These are phyloP conservation scores for Chunga burmeisteri DNA, from an alignment of 2,113 vertebrate species.

Conservation along the genomic window DNA sequence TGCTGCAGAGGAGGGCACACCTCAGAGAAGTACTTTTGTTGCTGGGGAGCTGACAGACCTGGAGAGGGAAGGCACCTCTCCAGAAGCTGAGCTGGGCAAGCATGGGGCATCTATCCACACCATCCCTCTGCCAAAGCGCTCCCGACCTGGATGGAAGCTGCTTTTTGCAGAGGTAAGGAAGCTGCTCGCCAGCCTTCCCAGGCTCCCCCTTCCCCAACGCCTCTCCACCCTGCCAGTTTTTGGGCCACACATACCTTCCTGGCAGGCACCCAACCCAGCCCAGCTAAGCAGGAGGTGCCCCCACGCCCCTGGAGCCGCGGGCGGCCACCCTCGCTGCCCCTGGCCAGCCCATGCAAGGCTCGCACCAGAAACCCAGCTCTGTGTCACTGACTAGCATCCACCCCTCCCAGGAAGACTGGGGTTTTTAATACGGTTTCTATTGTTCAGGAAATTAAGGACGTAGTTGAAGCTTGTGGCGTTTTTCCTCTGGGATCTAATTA, in stretches of 20 bases:
- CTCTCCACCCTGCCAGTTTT: neutral
- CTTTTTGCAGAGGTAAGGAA: neutral
- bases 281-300: neutral
- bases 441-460: neutral
- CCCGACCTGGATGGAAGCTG: neutral
- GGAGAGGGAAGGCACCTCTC: neutral
- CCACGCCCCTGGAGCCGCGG: rapidly evolving
- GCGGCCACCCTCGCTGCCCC: rapidly evolving
- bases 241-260: neutral
- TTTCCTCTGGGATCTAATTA: conserved; percentile 1
- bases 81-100: neutral
- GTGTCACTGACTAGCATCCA: neutral
- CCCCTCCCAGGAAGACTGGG: neutral
- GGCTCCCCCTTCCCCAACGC: neutral
- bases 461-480: neutral
- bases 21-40: neutral
- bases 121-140: neutral
- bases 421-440: neutral
- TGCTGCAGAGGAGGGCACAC: neutral
- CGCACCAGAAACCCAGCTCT: neutral
- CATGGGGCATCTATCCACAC: neutral
- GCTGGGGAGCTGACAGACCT: neutral
- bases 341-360: rapidly evolving
- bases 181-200: neutral
- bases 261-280: neutral